Evolutionary conservation across 2,113 vertebrate species (phyloP), one percentile per base, ranked within the genome.

Genomic region (Caloenas nicobarica): DNA sequence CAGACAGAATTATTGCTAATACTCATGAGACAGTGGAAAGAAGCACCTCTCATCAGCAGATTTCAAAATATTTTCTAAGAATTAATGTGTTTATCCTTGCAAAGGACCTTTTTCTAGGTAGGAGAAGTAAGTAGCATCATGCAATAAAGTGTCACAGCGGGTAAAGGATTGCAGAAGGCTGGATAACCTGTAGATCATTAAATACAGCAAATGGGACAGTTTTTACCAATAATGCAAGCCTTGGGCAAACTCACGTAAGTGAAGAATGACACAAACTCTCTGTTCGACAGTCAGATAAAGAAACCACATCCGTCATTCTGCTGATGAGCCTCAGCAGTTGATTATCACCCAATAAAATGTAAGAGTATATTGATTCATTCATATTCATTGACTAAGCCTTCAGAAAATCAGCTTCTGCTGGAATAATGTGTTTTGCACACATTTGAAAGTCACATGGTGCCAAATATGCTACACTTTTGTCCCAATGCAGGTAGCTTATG

Each of bases 271-370:
- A 96, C 7, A 73, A 76, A 90, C 69, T 62, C 72, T 81, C 81
- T 71, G 71, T 69, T n/a, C 91, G 88, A 91, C 34, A 84, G 65
- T 61, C 48, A 93, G 77, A 95, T 81, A 91, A 93, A 94, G 80
- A 87, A 96, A 82, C 50, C 58, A 92, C 58, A 95, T 96, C 80
- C 26, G 8, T 96, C 92, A 94, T 19, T 79, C 44, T 87, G 70
- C 88, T 94, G 88, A 87, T 62, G 77, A 92, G 83, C 46, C 88
- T 93, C 81, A 94, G 21, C 46, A 65, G 61, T 66, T 81, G 85
- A 94, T 93, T 90, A 94, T 90, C 69, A 88, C 28, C 88, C 92
- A 90, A 91, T 93, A 92, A 96, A 90, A 93, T 70, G 17, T 70
- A 82, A 62, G 54, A 56, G 40, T 58, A 51, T 89, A 95, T 82